Evolutionary conservation across 2,888 invertebrate species (phyloP).

Genomic region (Heliconius ethilla): DNA sequence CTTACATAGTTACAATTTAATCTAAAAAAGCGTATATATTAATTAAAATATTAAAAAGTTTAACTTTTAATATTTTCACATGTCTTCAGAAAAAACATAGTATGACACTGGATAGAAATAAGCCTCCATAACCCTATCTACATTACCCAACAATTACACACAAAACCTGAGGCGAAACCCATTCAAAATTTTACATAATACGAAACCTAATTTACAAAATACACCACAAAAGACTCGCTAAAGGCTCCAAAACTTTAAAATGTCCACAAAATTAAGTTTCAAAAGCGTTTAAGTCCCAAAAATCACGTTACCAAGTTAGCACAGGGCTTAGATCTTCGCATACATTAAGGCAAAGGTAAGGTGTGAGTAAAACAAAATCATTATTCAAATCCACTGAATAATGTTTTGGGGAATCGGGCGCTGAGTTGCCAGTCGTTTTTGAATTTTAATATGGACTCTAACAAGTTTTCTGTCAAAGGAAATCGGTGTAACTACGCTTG

Average conservation of each 20-base stretch:
- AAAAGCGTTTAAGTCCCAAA: slow-evolving; percentile 79
- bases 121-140: not conserved
- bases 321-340: slow-evolving; percentile 68
- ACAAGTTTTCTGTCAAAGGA: slow-evolving; percentile 82
- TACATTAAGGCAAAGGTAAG: slow-evolving; percentile 63
- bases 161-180: not conserved
- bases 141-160: not conserved
- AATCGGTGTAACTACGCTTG: slow-evolving; percentile 63
- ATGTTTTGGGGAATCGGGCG: slow-evolving; percentile 79
- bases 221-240: slow-evolving; percentile 37
- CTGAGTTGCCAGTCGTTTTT: slow-evolving; percentile 79
- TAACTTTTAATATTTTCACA: not conserved
- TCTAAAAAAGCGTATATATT: no score
- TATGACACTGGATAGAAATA: not conserved
- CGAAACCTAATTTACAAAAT: slow-evolving; percentile 23
- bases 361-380: slow-evolving; percentile 77
- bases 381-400: slow-evolving; percentile 81
- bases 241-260: slow-evolving; percentile 47
- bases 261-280: slow-evolving; percentile 72
- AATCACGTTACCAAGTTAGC: slow-evolving; percentile 75
- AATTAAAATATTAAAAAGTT: no score
- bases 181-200: slow-evolving; percentile 12
- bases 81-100: not conserved
- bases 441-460: slow-evolving; percentile 81
- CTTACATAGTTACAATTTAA: no score